Percentiles rank a stretch among this genome's conserved stretches.
Evolutionary conservation across 92 coral and sea anemone species (phyloP).

Genomic region (Phymanthus crucifer): DNA sequence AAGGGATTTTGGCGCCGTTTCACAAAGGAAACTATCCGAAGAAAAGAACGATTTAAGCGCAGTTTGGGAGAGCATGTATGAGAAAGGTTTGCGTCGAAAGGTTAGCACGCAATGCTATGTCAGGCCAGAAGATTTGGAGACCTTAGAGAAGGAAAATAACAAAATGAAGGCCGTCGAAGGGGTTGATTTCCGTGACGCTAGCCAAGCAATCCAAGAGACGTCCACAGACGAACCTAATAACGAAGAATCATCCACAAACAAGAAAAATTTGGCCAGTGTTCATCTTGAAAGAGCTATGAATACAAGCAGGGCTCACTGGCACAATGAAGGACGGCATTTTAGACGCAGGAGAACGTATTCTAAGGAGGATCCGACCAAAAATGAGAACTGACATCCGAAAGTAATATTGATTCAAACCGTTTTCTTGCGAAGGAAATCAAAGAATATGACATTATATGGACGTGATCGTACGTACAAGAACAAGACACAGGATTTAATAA

Average conservation of each 20-base stretch:
- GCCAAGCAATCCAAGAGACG: slow-evolving; percentile 14
- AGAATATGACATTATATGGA: not conserved
- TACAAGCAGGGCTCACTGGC: slow-evolving; percentile 51
- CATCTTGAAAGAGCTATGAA: slow-evolving; percentile 86
- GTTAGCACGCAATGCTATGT: slow-evolving; percentile 64
- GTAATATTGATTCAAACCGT: too few species aligned
- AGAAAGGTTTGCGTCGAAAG: slow-evolving; percentile 73
- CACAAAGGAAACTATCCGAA: slow-evolving; percentile 60
- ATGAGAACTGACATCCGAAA: not conserved
- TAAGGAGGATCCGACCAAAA: slow-evolving; percentile 6
- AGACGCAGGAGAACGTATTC: slow-evolving; percentile 51
- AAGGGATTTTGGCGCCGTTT: slow-evolving; percentile 61
- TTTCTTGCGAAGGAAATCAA: not conserved
- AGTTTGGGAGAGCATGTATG: slow-evolving; percentile 88
- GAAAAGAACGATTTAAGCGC: slow-evolving; percentile 67
- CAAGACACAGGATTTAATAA: not conserved
- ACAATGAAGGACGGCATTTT: slow-evolving; percentile 69
- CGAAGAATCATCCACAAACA: not conserved
- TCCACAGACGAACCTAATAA: not conserved
- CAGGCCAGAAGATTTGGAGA: slow-evolving; percentile 46
- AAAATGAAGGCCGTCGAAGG: not conserved
- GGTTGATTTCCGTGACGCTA: not conserved
- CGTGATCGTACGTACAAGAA: not conserved
- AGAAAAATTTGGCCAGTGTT: slow-evolving; percentile 74
- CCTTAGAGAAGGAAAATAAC: not conserved